A percentile compares a stretch with the other conserved stretches of the same genome.
phyloP scores from a whole-genome alignment of 1,140 invertebrate genomes.

The Nomia melanderi region DNA sequence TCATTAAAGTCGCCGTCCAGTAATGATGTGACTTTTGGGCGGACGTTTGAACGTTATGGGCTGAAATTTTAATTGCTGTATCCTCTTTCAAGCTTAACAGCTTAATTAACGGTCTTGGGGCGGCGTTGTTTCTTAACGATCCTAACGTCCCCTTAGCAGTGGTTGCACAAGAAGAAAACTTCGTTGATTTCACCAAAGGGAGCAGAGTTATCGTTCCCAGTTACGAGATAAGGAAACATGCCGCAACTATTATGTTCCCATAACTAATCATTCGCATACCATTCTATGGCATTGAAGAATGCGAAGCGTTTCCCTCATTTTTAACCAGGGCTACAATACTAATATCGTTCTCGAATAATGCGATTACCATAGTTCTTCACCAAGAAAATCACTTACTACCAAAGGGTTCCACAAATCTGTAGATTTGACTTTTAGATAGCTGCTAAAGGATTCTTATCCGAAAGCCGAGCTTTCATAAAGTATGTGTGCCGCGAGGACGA shows the following conservation, averaged over 20 bases:
- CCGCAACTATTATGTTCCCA: too few species aligned
- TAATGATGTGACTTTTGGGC: constrained; percentile 32
- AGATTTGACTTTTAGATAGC: too few species aligned
- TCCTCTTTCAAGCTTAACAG: not conserved
- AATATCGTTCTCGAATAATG: too few species aligned
- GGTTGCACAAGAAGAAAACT: not conserved
- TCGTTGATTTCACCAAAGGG: not conserved
- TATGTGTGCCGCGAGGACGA: not conserved
- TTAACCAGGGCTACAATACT: too few species aligned
- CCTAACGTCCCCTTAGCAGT: not conserved
- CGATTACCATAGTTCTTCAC: too few species aligned
- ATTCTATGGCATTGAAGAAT: too few species aligned
- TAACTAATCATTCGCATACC: too few species aligned
- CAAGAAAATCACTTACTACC: too few species aligned
- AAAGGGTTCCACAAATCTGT: too few species aligned
- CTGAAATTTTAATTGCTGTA: constrained; percentile 30
- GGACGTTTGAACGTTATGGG: not conserved
- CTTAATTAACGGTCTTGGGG: constrained; percentile 21
- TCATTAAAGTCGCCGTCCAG: constrained; percentile 18
- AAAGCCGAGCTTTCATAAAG: not conserved
- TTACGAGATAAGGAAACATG: too few species aligned
- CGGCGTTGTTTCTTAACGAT: constrained; percentile 3
- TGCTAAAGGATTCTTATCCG: not conserved
- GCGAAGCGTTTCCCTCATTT: too few species aligned
- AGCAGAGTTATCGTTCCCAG: not conserved